Evolutionary conservation across 2,113 vertebrate genomes (phyloP), one percentile per base, ranked within the genome.

Genomic region (Gallinago undulata): DNA sequence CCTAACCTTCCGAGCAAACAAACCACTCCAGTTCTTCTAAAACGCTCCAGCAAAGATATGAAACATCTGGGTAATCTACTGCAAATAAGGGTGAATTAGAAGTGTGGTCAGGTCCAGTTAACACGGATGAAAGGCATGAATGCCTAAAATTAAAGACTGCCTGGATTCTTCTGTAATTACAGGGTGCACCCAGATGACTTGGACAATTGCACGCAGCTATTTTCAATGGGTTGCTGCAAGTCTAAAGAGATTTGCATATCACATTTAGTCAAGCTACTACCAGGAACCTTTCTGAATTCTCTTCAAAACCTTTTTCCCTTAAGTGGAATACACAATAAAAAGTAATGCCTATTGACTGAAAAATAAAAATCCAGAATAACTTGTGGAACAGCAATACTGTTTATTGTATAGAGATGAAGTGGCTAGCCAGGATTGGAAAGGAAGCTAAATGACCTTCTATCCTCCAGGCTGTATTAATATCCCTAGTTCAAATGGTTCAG

Each of bases 381-480:
- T 73, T 59, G 63, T 68, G 67, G 81, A 89, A 8, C 76, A 84
- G 85, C 87, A 93, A 31, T 70, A 51, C 41, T 81, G 43, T 59
- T 80, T 59, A n/a, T 31, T 92, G 82, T n/a, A 84, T 22, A 50
- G 72, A 88, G 85, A 96, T 95, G 39, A 93, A 90, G n/a, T 39
- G 68, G 35, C 53, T 18, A 90, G 72, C 30, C 83, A 90, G 73
- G 63, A 63, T 66, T 81, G 72, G 88, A 85, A 86, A 84, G 37
- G 88, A 84, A 95, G 92, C 90, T 93, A 96, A 84, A 72, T 55
- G 92, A 96, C 92, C 94, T 96, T 64, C 82, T 47, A 21, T 67
- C 79, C 88, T 84, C 72, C 68, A 84, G 90, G 55, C 82, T 91
- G 64, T 90, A 94, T 92, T 93, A 95, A 94, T 84, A 96, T 81